A percentile compares a stretch with the other conserved stretches of the same genome.
Evolutionary conservation across 2,797 vertebrate species (phyloP).

Genomic region (Mareca strepera): DNA sequence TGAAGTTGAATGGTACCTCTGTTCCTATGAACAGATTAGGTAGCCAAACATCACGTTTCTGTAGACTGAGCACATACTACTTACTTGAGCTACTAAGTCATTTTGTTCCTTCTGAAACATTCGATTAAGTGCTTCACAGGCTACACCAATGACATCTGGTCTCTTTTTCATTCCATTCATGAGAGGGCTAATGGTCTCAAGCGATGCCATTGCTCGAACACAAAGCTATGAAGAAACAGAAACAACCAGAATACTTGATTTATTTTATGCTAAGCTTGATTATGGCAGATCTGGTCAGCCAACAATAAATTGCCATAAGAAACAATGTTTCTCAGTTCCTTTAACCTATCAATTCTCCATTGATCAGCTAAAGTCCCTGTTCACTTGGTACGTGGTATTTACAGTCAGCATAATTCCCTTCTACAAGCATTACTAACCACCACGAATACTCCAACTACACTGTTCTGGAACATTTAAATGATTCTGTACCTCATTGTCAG

Average conservation of each 20-base stretch:
- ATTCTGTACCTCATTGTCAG: slow-evolving; percentile 92
- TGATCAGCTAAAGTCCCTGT: not conserved
- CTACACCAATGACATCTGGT: slow-evolving; percentile 90
- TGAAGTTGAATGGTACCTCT: not conserved
- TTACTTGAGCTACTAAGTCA: slow-evolving; percentile 95
- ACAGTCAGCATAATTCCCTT: not conserved
- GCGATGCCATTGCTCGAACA: slow-evolving; percentile 92
- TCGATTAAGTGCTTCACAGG: slow-evolving; percentile 95
- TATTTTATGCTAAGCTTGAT: not conserved
- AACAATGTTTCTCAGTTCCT: not conserved
- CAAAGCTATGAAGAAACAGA: slow-evolving; percentile 83
- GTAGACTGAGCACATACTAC: not conserved
- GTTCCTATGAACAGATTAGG: not conserved
- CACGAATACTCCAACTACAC: not conserved
- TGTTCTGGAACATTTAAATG: not conserved
- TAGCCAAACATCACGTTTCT: not conserved
- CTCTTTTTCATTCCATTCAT: slow-evolving; percentile 94
- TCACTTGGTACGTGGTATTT: not conserved
- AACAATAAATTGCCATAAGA: not conserved
- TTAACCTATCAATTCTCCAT: not conserved
- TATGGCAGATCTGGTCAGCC: not conserved
- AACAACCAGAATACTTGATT: not conserved
- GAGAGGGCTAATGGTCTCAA: slow-evolving; percentile 94
- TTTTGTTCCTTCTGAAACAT: slow-evolving; percentile 99
- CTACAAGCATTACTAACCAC: not conserved